phyloP scores from a whole-genome alignment of 2,797 vertebrate species.

The Myotis vivesi region DNA sequence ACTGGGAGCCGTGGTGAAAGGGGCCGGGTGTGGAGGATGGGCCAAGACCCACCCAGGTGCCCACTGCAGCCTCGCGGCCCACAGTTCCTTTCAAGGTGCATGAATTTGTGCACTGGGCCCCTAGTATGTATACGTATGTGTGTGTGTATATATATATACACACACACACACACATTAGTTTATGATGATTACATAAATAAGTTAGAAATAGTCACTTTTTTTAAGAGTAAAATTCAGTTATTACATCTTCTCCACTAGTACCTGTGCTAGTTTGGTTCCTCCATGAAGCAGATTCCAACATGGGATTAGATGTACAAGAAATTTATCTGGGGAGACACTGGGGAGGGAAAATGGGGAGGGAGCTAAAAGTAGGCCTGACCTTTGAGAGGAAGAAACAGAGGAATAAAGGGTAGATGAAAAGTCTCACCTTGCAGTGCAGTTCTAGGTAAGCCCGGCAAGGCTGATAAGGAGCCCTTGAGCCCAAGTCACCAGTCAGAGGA shows the following conservation, averaged over 20 bases:
- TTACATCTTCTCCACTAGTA: background rate
- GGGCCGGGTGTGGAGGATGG: too few species aligned
- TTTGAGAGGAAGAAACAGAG: background rate
- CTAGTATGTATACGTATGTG: too few species aligned
- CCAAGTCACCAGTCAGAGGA: background rate
- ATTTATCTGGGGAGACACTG: background rate
- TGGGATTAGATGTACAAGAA: background rate
- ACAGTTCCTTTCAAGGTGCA: too few species aligned
- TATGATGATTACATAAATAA: background rate
- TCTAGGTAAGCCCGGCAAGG: background rate
- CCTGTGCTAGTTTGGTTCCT: background rate
- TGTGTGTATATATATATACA: background rate
- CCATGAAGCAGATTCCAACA: background rate
- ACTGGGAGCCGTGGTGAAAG: rapidly evolving
- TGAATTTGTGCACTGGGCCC: too few species aligned
- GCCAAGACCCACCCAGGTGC: too few species aligned
- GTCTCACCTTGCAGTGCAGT: background rate
- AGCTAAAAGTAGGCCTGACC: background rate
- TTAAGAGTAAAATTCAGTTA: constrained; percentile 11
- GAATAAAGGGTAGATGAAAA: background rate
- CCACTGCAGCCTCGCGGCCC: too few species aligned
- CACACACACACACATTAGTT: background rate
- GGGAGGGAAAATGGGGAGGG: background rate
- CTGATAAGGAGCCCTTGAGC: background rate
- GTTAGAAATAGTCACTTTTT: background rate